These are phyloP conservation scores for Paraescarpia echinospica DNA, from an alignment of 1,140 invertebrate genomes.

Conservation along the genomic window DNA sequence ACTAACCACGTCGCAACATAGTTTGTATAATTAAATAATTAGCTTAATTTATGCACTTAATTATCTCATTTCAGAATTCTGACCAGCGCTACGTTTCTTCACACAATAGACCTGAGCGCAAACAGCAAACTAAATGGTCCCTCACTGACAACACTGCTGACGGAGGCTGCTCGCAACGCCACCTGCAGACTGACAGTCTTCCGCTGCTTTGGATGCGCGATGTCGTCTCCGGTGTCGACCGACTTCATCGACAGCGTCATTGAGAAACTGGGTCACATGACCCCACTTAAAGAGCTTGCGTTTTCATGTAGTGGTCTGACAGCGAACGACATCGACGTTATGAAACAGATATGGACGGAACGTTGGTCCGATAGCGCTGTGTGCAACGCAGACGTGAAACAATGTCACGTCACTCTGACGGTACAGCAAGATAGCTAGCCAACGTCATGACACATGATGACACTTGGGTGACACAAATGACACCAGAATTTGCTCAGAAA, in stretches of 20 bases:
- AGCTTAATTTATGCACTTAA: background rate
- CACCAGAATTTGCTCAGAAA: no score
- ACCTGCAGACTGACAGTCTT: background rate
- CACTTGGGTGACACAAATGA: background rate
- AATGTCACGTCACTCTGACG: background rate
- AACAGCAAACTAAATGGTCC: background rate
- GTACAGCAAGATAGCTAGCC: background rate
- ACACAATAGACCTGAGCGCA: background rate
- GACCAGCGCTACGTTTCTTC: background rate
- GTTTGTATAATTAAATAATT: no score
- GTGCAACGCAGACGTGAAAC: background rate
- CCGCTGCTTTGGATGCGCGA: background rate
- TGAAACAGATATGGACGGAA: background rate
- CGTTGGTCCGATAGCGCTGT: background rate
- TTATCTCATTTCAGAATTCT: background rate
- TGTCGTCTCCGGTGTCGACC: background rate
- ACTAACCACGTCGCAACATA: no score
- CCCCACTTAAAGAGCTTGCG: background rate
- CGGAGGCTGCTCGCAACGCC: background rate
- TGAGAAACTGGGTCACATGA: background rate
- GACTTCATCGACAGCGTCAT: background rate
- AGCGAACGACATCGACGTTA: background rate
- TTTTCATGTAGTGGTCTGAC: background rate
- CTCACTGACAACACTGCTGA: background rate
- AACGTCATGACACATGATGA: background rate